These are phyloP conservation scores for Drosophila ezoana DNA, from an alignment of 2,888 invertebrate species.

Conservation along the genomic window DNA sequence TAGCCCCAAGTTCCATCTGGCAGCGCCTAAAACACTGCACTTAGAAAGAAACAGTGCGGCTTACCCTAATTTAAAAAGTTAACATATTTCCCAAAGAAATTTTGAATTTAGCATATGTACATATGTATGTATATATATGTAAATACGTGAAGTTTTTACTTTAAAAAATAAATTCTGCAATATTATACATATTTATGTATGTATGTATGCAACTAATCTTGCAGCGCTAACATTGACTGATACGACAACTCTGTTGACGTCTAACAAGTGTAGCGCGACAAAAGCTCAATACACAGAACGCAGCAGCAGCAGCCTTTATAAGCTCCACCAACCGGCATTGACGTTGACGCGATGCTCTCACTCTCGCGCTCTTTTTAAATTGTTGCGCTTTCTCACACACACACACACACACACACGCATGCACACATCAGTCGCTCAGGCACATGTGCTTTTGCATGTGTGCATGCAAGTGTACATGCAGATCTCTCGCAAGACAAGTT, in stretches of 20 bases:
- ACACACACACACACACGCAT: not conserved
- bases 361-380: conserved; percentile 33
- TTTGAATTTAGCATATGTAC: not conserved
- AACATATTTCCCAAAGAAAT: not conserved
- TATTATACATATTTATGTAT: not conserved
- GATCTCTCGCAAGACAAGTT: conserved; percentile 46
- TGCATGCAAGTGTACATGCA: conserved; percentile 18
- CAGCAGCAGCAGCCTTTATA: conserved; percentile 19
- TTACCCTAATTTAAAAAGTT: too few relatives aligned
- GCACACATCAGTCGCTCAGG: not conserved
- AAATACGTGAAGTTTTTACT: too few relatives aligned
- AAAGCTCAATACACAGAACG: conserved; percentile 44
- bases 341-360: conserved; percentile 28
- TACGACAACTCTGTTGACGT: conserved; percentile 40
- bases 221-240: conserved; percentile 2
- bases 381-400: conserved; percentile 31
- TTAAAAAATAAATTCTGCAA: not conserved
- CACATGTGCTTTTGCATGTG: not conserved
- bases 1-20: conserved; percentile 6
- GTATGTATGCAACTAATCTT: not conserved
- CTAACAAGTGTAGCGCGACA: conserved; percentile 49
- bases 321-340: conserved; percentile 29
- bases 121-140: not conserved
- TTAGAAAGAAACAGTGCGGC: too few relatives aligned
- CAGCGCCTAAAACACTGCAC: conserved; percentile 4